Base-by-base conservation (phyloP, 2,888 invertebrate species). In the Cyclophora albipunctata region DNA sequence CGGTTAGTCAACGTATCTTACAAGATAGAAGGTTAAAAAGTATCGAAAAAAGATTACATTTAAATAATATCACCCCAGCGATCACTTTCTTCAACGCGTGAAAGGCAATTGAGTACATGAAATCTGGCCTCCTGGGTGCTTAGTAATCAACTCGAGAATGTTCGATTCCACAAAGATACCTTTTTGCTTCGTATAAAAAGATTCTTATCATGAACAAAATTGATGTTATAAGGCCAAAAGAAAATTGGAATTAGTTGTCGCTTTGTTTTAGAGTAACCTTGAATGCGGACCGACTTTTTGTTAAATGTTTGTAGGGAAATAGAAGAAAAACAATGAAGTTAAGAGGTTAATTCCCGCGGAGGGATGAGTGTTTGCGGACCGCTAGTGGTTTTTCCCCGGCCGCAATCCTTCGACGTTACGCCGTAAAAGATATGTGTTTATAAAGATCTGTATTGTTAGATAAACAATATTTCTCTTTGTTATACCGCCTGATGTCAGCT, bases 41-140 rank as follows among this genome's bases (percentile, higher is more conserved):
- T 85, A 86, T 86, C 81, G 85, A 84, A 82, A 86, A 86, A 83
- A 86, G 80, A 85, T 87, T 79, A 85, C 86, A 84, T 86, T 86
- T 85, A 86, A 86, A 87, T 84, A 87, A 88, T 84, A 86, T 83
- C 80, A 85, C 87, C 87, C 87, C 57, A 72, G 86, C 73, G 87
- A 84, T 85, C 86, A 85, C 79, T 88, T 85, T 79, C 74, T 71
- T 69, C 75, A 75, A 77, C 79, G 79, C 81, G 78, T 73, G 78
- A 81, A 82, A 66, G 78, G 80, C 81, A 81, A 84, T 86, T 79
- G 81, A 73, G 73, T 78, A 73, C 80, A 73, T 75, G 83, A 81
- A 84, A 84, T 81, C 84, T 81, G 78, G 78, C 80, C 85, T 85
- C 86, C 64, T 76, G 84, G 85, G 87, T 76, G 75, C 78, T 78